A percentile compares a stretch with the other conserved stretches of the same genome.
These are phyloP conservation scores for Azemiops feae DNA, from an alignment of 2,113 vertebrate species.

Conservation along the genomic window DNA sequence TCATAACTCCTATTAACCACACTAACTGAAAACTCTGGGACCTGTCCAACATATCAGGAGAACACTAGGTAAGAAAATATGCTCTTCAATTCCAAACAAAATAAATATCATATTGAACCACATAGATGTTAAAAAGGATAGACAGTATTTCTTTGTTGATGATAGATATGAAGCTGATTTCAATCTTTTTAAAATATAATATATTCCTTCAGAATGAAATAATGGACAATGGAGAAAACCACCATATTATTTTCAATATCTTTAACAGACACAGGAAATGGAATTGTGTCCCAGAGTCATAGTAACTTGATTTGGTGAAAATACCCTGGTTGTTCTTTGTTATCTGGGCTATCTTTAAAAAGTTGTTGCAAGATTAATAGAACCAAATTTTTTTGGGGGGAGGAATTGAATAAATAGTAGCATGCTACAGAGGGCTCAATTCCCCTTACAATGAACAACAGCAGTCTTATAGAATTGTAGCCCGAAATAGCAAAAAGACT, in stretches of 20 bases:
- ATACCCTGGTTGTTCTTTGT: not conserved
- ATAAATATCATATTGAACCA: not conserved
- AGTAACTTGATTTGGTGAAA: rapidly evolving
- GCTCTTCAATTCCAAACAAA: not conserved
- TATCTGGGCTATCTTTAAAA: not conserved
- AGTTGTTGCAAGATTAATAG: not conserved
- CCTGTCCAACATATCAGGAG: not conserved
- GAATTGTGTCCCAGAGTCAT: not conserved
- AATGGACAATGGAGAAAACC: not conserved
- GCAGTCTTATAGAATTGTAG: not conserved
- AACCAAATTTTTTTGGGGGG: not conserved
- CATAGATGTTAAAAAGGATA: not conserved
- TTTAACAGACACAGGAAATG: not conserved
- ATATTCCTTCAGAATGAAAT: not conserved
- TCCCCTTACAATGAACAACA: rapidly evolving
- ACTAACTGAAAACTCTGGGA: not conserved
- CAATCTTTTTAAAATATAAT: not conserved
- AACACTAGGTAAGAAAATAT: no score
- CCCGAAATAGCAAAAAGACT: not conserved
- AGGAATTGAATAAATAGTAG: not conserved
- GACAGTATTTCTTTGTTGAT: not conserved
- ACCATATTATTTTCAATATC: not conserved
- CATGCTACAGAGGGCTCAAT: not conserved
- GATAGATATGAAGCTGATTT: not conserved
- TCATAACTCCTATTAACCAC: not conserved